Conservation (phyloP, 2,888 invertebrate genomes). For the Stenurella melanura region DNA sequence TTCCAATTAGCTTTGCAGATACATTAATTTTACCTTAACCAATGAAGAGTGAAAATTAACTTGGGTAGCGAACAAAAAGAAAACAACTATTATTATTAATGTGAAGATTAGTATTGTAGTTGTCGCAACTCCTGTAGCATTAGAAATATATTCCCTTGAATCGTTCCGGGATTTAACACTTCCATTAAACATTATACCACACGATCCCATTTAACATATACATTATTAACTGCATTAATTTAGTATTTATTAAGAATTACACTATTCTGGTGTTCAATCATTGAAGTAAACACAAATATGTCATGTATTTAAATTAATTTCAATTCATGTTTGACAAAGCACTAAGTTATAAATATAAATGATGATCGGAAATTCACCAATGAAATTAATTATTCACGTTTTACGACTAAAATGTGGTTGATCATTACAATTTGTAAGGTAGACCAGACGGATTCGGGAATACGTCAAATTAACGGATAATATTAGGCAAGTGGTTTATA, state of each 20-base stretch:
- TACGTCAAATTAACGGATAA: background rate
- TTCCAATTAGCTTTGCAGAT: too few relatives aligned
- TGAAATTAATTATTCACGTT: constrained; percentile 14
- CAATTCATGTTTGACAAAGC: constrained; percentile 36
- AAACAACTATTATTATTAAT: too few relatives aligned
- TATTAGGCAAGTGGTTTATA: background rate
- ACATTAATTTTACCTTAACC: too few relatives aligned
- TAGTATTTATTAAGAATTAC: constrained; percentile 27
- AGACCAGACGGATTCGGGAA: background rate
- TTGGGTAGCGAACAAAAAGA: too few relatives aligned
- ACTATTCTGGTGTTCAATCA: constrained; percentile 18
- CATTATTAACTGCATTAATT: constrained; percentile 19
- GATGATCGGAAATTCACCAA: constrained; percentile 29
- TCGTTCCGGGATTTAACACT: background rate
- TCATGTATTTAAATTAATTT: constrained; percentile 34
- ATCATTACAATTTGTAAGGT: constrained; percentile 21
- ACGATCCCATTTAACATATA: background rate
- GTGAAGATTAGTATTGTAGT: too few relatives aligned
- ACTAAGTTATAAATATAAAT: constrained; percentile 37
- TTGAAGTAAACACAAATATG: constrained; percentile 33
- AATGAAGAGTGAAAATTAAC: too few relatives aligned
- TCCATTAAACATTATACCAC: background rate
- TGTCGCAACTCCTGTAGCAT: too few relatives aligned
- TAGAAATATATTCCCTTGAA: background rate
- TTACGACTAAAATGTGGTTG: constrained; percentile 20